These are phyloP conservation scores for Athalia cordata DNA, from an alignment of 2,888 invertebrate species.

Conservation along the genomic window DNA sequence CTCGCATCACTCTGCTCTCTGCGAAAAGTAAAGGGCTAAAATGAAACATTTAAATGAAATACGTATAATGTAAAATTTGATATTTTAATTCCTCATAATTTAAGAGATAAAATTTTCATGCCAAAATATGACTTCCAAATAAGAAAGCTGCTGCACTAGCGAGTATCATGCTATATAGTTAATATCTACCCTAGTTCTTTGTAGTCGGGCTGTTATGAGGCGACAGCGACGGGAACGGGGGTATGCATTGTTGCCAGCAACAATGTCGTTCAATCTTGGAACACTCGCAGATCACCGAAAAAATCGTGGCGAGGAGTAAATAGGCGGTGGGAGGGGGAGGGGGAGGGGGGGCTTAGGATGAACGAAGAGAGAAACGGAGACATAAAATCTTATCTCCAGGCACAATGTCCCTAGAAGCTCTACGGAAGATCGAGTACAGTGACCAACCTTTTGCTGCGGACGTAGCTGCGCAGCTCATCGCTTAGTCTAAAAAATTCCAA, in stretches of 20 bases:
- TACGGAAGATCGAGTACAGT: too few relatives aligned
- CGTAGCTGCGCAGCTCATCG: constrained; percentile 1
- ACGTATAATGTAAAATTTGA: constrained; percentile 2
- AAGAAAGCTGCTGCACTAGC: too few relatives aligned
- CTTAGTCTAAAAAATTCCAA: constrained; percentile 4
- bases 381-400: too few relatives aligned
- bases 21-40: constrained; percentile 23
- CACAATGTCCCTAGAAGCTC: too few relatives aligned
- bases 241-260: constrained; percentile 31
- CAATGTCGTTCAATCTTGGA: constrained; percentile 43
- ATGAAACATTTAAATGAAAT: constrained; percentile 28
- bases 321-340: too few relatives aligned
- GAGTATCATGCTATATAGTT: too few relatives aligned
- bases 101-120: background rate
- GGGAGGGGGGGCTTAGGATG: too few relatives aligned
- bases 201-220: constrained; percentile 14
- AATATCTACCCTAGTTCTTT: constrained; percentile 5
- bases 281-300: constrained; percentile 3
- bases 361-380: too few relatives aligned
- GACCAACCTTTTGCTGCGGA: too few relatives aligned
- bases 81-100: too few relatives aligned
- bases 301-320: too few relatives aligned
- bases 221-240: background rate
- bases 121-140: too few relatives aligned
- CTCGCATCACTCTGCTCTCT: constrained; percentile 19